Evolutionary conservation across 2,888 invertebrate genomes (phyloP).

Genomic region (Papilio gigon): DNA sequence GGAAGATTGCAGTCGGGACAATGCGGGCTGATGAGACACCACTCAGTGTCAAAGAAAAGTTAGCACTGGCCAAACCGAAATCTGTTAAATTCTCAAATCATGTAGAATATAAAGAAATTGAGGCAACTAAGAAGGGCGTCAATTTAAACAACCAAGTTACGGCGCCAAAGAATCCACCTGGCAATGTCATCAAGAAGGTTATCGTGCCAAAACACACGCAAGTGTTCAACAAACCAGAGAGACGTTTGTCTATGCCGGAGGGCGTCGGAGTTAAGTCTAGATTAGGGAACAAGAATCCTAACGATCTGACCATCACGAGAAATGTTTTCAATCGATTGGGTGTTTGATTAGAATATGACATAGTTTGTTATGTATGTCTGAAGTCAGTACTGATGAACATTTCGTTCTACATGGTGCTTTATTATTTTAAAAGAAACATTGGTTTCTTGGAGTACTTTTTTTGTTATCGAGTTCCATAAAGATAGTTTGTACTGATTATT

Average conservation of each 20-base stretch:
- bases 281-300: slow-evolving; percentile 62
- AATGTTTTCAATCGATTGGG: slow-evolving; percentile 74
- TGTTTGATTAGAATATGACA: slow-evolving; percentile 53
- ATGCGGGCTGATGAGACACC: slow-evolving; percentile 78
- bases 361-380: background rate
- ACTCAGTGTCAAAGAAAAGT: slow-evolving; percentile 70
- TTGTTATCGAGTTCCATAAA: background rate
- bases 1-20: slow-evolving; percentile 68
- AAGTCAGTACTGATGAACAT: background rate
- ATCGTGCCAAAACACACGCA: slow-evolving; percentile 50
- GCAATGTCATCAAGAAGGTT: slow-evolving; percentile 29
- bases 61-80: slow-evolving; percentile 66
- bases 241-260: slow-evolving; percentile 72
- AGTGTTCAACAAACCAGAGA: slow-evolving; percentile 75
- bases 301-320: slow-evolving; percentile 67
- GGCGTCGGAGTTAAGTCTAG: slow-evolving; percentile 62
- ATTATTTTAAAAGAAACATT: background rate
- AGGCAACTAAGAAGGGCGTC: slow-evolving; percentile 48
- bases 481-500: background rate
- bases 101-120: slow-evolving; percentile 76
- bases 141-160: slow-evolving; percentile 17
- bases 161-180: slow-evolving; percentile 21
- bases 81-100: slow-evolving; percentile 76
- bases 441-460: slow-evolving; percentile 1
- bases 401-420: slow-evolving; percentile 5